Conservation (phyloP, 2,113 vertebrate genomes). For the Steatornis caripensis region DNA sequence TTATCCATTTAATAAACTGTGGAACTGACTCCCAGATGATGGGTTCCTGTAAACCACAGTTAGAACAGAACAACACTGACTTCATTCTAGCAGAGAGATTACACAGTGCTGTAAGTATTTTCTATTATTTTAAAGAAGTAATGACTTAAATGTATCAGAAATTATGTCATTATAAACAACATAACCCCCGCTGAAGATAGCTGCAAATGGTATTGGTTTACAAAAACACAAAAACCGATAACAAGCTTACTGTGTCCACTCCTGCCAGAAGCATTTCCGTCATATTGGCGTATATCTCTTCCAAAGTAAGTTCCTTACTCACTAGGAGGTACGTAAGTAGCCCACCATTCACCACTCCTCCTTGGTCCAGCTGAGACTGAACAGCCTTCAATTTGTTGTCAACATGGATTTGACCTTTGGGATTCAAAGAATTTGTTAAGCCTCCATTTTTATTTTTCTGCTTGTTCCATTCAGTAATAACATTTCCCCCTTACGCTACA, state of each 20-base stretch:
- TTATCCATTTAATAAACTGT: neutral
- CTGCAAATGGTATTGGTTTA: neutral
- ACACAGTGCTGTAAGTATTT: neutral
- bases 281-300: slow-evolving; percentile 92
- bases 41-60: neutral
- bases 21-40: neutral
- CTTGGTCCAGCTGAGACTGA: slow-evolving; percentile 72
- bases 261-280: slow-evolving; percentile 94
- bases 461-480: neutral
- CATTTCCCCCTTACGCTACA: neutral
- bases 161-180: neutral
- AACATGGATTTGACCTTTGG: slow-evolving; percentile 85
- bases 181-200: neutral
- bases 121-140: neutral
- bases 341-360: slow-evolving; percentile 80
- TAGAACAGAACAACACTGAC: neutral
- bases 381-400: slow-evolving; percentile 81
- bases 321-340: slow-evolving; percentile 85
- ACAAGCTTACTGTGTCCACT: slow-evolving; percentile 83
- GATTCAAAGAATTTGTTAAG: neutral
- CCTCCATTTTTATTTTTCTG: neutral
- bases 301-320: slow-evolving; percentile 82
- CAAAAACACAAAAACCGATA: neutral
- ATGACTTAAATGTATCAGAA: neutral
- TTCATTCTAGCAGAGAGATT: neutral